Percentiles rank a stretch among this genome's conserved stretches.
Evolutionary conservation across 1,140 invertebrate genomes (phyloP).

Genomic region (Ctenoplectra terminalis): DNA sequence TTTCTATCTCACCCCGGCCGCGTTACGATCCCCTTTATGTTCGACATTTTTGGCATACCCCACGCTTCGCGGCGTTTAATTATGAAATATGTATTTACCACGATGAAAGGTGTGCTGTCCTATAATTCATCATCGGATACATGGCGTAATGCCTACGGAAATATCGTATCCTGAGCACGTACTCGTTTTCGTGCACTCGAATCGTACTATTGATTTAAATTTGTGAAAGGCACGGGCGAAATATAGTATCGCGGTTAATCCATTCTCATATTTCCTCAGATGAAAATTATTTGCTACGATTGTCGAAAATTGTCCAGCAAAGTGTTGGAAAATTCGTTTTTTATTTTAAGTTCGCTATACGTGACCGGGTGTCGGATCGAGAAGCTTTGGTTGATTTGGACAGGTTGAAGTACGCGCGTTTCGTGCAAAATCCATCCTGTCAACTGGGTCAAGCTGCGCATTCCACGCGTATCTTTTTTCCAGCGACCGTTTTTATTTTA

Average conservation of each 20-base stretch:
- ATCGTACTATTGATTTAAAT: slow-evolving; percentile 40
- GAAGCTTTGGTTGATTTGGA: slow-evolving; percentile 65
- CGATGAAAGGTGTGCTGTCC: slow-evolving; percentile 61
- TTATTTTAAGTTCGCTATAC: slow-evolving; percentile 56
- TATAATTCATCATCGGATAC: slow-evolving; percentile 59
- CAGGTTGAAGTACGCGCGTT: slow-evolving; percentile 64
- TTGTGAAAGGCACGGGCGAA: not conserved
- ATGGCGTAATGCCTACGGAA: slow-evolving; percentile 35
- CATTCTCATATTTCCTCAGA: slow-evolving; percentile 1
- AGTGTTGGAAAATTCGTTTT: slow-evolving; percentile 59
- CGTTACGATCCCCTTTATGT: slow-evolving; percentile 63
- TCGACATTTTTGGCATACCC: slow-evolving; percentile 60
- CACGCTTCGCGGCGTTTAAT: slow-evolving; percentile 64
- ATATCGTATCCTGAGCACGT: not conserved
- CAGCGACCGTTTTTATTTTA: slow-evolving; percentile 40
- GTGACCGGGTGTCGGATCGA: slow-evolving; percentile 51
- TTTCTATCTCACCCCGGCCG: slow-evolving; percentile 58
- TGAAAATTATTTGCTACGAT: slow-evolving; percentile 5
- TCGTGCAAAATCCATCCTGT: slow-evolving; percentile 55
- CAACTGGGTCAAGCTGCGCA: slow-evolving; percentile 63
- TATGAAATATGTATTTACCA: slow-evolving; percentile 68
- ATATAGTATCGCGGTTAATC: slow-evolving; percentile 12
- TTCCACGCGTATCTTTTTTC: slow-evolving; percentile 58
- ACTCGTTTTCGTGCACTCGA: slow-evolving; percentile 6
- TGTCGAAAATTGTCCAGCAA: slow-evolving; percentile 37